Conservation (phyloP, 2,888 invertebrate genomes). For the Synanthedon formicaeformis region DNA sequence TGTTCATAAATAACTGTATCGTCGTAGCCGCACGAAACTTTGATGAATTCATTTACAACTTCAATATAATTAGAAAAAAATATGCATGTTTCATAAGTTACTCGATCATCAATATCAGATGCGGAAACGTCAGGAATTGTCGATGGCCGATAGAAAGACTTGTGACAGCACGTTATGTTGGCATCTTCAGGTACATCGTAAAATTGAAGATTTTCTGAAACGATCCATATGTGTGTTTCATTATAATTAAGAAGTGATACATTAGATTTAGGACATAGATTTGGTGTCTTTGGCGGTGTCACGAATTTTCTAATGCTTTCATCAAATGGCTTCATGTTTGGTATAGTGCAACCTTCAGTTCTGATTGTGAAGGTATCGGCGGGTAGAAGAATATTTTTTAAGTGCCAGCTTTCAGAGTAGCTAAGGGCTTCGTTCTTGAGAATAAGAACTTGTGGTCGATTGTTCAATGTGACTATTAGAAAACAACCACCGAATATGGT, state of each 20-base stretch:
- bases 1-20: slow-evolving; percentile 72
- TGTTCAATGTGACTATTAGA: slow-evolving; percentile 40
- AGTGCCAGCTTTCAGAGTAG: slow-evolving; percentile 17
- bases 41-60: slow-evolving; percentile 75
- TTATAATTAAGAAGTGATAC: slow-evolving; percentile 70
- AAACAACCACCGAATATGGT: slow-evolving; percentile 43
- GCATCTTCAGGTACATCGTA: slow-evolving; percentile 58
- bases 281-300: slow-evolving; percentile 48
- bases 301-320: slow-evolving; percentile 66
- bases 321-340: slow-evolving; percentile 73
- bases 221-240: slow-evolving; percentile 69
- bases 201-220: slow-evolving; percentile 46
- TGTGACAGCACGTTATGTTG: slow-evolving; percentile 73
- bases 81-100: slow-evolving; percentile 60
- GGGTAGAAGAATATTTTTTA: slow-evolving; percentile 17
- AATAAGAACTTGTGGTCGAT: slow-evolving; percentile 32
- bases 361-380: slow-evolving; percentile 64
- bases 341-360: slow-evolving; percentile 77
- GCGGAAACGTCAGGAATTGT: slow-evolving; percentile 54
- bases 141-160: slow-evolving; percentile 66
- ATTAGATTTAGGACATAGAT: slow-evolving; percentile 62
- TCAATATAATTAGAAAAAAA: slow-evolving; percentile 51
- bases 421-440: slow-evolving; percentile 26
- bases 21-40: slow-evolving; percentile 71
- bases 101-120: slow-evolving; percentile 54